Conservation (phyloP, 2,113 vertebrate species). For the Poeciliopsis prolifica region DNA sequence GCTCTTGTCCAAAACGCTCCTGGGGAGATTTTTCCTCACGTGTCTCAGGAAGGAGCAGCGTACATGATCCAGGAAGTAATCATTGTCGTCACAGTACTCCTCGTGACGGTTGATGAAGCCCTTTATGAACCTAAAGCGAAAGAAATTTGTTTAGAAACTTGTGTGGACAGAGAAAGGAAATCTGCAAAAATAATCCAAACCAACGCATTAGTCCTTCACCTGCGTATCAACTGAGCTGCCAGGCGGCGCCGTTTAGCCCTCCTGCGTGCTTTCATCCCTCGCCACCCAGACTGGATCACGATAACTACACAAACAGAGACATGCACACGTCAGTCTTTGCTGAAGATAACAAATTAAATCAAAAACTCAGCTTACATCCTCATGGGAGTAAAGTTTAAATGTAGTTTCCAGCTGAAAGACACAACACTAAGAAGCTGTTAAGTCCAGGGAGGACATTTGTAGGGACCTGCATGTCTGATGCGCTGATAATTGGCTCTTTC, state of each 20-base stretch:
- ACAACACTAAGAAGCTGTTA: background rate
- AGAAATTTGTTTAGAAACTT: background rate
- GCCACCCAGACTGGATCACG: constrained; percentile 94
- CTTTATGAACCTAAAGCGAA: constrained; percentile 85
- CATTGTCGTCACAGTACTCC: constrained; percentile 89
- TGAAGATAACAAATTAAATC: constrained; percentile 1
- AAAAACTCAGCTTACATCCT: background rate
- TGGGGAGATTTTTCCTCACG: constrained; percentile 87
- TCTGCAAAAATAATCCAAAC: background rate
- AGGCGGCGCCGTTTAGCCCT: constrained; percentile 88
- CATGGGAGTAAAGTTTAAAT: background rate
- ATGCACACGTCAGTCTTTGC: constrained; percentile 22
- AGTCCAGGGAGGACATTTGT: background rate
- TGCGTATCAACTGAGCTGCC: constrained; percentile 89
- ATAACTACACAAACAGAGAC: constrained; percentile 81
- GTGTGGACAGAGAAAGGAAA: background rate
- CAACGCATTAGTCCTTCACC: constrained; percentile 71
- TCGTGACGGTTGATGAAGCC: constrained; percentile 94
- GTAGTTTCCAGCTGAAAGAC: background rate
- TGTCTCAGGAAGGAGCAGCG: constrained; percentile 92
- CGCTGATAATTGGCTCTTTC: constrained; percentile 89
- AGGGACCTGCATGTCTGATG: constrained; percentile 85
- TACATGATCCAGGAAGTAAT: constrained; percentile 93
- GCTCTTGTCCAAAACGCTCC: constrained; percentile 88
- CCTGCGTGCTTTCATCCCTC: constrained; percentile 90